A percentile compares a stretch with the other conserved stretches of the same genome.
phyloP scores from a whole-genome alignment of 2,113 vertebrate species.

The Rattus norvegicus region DNA sequence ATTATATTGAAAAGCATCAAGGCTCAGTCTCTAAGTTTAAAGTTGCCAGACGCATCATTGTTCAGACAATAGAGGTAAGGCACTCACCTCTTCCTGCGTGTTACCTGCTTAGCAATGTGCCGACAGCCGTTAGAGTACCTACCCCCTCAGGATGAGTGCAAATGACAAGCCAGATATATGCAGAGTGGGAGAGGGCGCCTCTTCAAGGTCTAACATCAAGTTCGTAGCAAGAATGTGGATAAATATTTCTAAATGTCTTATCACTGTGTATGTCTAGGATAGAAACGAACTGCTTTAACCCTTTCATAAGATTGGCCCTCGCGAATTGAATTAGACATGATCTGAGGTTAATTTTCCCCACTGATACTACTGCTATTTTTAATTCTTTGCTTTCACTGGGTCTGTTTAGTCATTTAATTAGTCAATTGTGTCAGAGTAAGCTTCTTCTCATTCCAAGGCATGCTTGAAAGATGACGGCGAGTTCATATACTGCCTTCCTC shows the following conservation, averaged over 20 bases:
- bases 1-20: not conserved
- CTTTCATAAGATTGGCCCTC: constrained; percentile 1
- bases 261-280: not conserved
- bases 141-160: not conserved
- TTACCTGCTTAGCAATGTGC: not conserved
- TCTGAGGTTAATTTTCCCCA: constrained; percentile 42
- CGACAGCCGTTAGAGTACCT: not conserved
- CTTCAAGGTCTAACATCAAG: not conserved
- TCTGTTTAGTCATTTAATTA: constrained; percentile 35
- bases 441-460: constrained; percentile 69
- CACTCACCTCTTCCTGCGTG: not conserved
- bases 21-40: not conserved
- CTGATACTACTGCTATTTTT: not conserved
- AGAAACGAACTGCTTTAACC: not conserved
- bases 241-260: not conserved
- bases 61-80: not conserved
- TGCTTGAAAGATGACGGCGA: constrained; percentile 81
- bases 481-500: constrained; percentile 84
- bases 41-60: not conserved
- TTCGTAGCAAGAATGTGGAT: not conserved
- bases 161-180: not conserved
- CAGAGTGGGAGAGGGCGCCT: not conserved
- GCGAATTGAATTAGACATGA: not conserved
- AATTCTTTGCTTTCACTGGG: constrained; percentile 21
- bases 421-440: constrained; percentile 12